Base-by-base conservation (phyloP, 2,797 vertebrate species). In the Bovichtus variegatus region DNA sequence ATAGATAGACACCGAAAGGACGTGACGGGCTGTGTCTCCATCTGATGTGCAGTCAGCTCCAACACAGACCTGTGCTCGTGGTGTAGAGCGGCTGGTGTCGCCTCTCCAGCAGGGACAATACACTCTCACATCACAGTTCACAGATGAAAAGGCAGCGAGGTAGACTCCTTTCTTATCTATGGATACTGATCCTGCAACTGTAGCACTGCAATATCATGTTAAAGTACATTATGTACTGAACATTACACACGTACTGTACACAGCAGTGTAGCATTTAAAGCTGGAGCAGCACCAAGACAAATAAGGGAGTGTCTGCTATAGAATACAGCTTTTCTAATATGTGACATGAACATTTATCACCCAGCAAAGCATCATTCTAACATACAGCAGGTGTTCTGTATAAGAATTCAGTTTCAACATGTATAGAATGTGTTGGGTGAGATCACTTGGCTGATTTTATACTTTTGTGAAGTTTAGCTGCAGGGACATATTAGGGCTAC, bases 251-350 rank as follows among this genome's bases (percentile, higher is more conserved):
- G 63, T 7, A 65, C 23, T 46, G 49, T 46, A 46, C 19, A 50
- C 44, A 38, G 60, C n/a, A 36, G 60, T 59, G 25, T 21, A 19
- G 67, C 27, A 15, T 60, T 41, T 23, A 43, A 34, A 65, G 50
- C 71, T 61, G 78, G 21, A 78, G 65, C 71, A 44, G 6, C 38
- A 59, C 70, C 38, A 34, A 78, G 64, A 78, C 83, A 80, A 81
- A 85, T 49, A 76, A 41, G 83, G 85, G 89, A 71, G 90, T 82
- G 88, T 83, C 82, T 23, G 41, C 61, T 46, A 2, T 15, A 76
- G 57, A 81, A 53, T 23, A 36, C 49, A 51, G 51, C 73, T 77
- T 78, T 61, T 75, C 71, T 62, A 72, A 49, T 46, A 43, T 51
- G 53, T 74, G 18, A 65, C 78, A 78, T 71, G 46, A 71, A 59